Evolutionary conservation across 35 echinoderm and acorn worm genomes (phyloP), one percentile per base, ranked within the genome.

Genomic region (Heliocidaris tuberculata): DNA sequence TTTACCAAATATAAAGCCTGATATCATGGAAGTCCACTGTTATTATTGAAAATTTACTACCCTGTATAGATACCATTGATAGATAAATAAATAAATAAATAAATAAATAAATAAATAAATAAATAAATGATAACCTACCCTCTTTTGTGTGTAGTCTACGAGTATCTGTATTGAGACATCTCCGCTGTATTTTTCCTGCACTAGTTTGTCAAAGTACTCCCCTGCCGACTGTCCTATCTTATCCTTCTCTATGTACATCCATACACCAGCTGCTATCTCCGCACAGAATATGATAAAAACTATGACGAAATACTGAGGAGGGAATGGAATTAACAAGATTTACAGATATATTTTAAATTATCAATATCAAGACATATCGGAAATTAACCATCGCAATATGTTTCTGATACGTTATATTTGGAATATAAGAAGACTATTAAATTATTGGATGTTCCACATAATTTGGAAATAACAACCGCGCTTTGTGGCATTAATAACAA

Each of bases 231-330:
- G 32, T 11, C 94, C 95, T 29, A 97, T 32, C 49, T 97, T 65
- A n/a, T 94, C 95, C 24, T 93, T 56, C 32, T 96, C 87, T 6
- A 96, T 13, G 47, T 95, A 97, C 32, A 54, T 86, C 96, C 96
- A 97, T 6, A 92, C 90, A 85, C 96, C 92, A 1, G 86, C 95
- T 35, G 88, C 96, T n/a, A 97, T 94, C 85, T 97, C 96, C 6
- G 86, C 47, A 21, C 96, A 88, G 31, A 97, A 95, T 32, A 97
- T 95, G 16, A 92, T 89, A 42, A 97, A 96, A 10, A 97, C 59
- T 5, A 95, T 88, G 47, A 95, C 86, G 88, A 97, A 97, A 93
- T 97, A 97, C 96, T 97, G 65, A 2, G 15, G 85, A 95, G 31
- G 78, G 60, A 86, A 93, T 30, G 5, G 31, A 47, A 61, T 42